Conservation (phyloP, 2,113 vertebrate genomes). For the Eupsittula cactorum region DNA sequence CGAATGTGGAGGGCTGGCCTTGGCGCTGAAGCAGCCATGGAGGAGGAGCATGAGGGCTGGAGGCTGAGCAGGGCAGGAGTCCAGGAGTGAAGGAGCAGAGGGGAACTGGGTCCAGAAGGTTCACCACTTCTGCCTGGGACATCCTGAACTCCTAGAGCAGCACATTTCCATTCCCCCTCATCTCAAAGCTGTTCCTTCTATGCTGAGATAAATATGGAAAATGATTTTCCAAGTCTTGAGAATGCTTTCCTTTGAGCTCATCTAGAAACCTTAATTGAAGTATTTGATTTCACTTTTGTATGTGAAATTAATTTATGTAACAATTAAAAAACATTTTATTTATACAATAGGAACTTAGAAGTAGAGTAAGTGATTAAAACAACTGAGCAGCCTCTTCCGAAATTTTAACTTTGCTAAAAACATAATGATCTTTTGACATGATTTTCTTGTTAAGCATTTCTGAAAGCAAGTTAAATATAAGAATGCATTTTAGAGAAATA, state of each 20-base stretch:
- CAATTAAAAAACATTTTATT: slow-evolving; percentile 18
- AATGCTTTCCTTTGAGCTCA: not conserved
- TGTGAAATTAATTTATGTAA: slow-evolving; percentile 24
- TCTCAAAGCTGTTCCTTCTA: not conserved
- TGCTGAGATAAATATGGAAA: not conserved
- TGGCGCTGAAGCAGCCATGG: accelerated
- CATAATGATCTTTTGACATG: not conserved
- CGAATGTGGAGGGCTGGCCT: not conserved
- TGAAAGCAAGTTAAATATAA: not conserved
- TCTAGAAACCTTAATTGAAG: slow-evolving; percentile 24
- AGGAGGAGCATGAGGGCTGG: not conserved
- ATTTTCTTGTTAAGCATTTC: not conserved
- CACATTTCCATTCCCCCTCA: not conserved
- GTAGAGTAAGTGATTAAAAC: slow-evolving; percentile 20
- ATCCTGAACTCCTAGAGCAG: not conserved
- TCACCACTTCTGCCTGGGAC: not conserved
- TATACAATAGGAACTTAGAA: not conserved
- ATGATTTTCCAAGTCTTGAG: not conserved
- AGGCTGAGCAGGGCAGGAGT: accelerated
- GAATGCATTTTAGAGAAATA: not conserved
- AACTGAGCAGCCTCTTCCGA: not conserved
- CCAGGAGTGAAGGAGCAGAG: accelerated
- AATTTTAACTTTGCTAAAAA: not conserved
- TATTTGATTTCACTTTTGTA: slow-evolving; percentile 29
- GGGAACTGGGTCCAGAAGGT: not conserved